Conservation (phyloP, 2,797 vertebrate genomes). For the Periparus ater region DNA sequence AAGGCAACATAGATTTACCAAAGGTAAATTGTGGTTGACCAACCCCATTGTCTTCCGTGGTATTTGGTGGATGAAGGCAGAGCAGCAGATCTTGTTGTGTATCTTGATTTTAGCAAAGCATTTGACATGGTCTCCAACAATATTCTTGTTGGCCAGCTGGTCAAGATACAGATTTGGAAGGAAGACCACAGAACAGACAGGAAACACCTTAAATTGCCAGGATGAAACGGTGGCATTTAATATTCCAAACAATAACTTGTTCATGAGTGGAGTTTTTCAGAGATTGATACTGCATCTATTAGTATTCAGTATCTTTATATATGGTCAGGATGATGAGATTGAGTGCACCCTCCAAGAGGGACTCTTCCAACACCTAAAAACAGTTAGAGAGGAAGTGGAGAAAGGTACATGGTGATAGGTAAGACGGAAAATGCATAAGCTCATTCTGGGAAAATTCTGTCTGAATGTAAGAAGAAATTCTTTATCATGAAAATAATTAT, state of each 20-base stretch:
- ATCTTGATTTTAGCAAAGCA: neutral
- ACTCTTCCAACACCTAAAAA: neutral
- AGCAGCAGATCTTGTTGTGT: neutral
- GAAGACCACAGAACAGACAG: neutral
- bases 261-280: neutral
- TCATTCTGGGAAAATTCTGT: neutral
- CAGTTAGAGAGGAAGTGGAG: neutral
- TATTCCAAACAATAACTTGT: neutral
- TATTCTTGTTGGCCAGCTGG: neutral
- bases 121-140: neutral
- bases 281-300: neutral
- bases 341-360: neutral
- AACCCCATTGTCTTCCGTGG: neutral
- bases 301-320: neutral
- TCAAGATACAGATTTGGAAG: neutral
- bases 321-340: fast-evolving
- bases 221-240: neutral
- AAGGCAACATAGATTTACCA: neutral
- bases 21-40: neutral
- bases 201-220: neutral
- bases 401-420: neutral
- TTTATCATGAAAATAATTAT: neutral
- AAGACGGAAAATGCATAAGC: neutral
- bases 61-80: neutral
- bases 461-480: neutral